Conservation (phyloP, 2,797 vertebrate species). For the Trachurus trachurus region DNA sequence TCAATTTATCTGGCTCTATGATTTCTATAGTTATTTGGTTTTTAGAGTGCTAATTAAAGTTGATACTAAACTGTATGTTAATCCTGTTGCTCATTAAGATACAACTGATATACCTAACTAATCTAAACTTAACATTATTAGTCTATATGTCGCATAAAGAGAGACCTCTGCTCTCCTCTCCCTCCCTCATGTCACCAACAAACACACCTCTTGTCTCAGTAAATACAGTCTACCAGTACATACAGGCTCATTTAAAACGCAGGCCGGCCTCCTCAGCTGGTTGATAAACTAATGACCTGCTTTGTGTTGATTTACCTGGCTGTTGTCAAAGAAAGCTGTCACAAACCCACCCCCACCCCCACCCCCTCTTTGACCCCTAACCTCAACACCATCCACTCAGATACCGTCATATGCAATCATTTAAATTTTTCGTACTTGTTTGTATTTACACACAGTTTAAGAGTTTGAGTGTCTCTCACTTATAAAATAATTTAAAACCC, state of each 20-base stretch:
- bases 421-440: neutral
- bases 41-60: neutral
- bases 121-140: neutral
- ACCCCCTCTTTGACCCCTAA: neutral
- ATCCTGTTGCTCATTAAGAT: neutral
- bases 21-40: neutral
- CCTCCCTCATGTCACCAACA: neutral
- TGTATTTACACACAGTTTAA: neutral
- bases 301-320: constrained; percentile 89
- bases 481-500: neutral
- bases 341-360: constrained; percentile 29
- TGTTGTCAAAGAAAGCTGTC: constrained; percentile 90
- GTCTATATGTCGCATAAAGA: neutral
- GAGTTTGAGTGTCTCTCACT: neutral
- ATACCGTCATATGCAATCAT: constrained; percentile 1
- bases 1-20: neutral
- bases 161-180: too few relatives aligned
- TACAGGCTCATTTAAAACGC: constrained; percentile 33
- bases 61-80: neutral
- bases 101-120: neutral
- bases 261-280: constrained; percentile 50
- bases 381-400: constrained; percentile 8
- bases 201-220: constrained; percentile 3
- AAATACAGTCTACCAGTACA: neutral
- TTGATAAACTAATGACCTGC: constrained; percentile 68